Evolutionary conservation across 2,113 vertebrate species (phyloP).

Genomic region (Mus pahari): DNA sequence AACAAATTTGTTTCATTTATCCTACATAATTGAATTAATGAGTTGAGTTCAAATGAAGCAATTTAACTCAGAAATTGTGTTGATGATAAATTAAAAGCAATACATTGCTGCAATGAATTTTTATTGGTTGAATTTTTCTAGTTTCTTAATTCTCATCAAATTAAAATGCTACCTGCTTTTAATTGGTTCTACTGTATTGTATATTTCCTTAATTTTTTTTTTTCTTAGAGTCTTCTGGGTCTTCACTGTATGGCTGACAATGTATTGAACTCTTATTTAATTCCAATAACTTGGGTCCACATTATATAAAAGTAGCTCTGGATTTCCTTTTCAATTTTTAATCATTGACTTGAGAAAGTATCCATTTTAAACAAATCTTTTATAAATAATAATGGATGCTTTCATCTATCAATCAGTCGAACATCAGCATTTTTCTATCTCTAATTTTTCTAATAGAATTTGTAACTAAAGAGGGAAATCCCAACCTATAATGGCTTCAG

Average conservation of each 20-base stretch:
- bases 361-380: slow-evolving; percentile 57
- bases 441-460: slow-evolving; percentile 59
- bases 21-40: slow-evolving; percentile 63
- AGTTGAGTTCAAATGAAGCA: slow-evolving; percentile 66
- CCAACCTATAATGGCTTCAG: slow-evolving; percentile 61
- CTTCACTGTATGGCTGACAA: slow-evolving; percentile 20
- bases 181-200: slow-evolving; percentile 54
- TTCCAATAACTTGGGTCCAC: background rate
- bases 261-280: slow-evolving; percentile 30
- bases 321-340: slow-evolving; percentile 63
- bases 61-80: slow-evolving; percentile 59
- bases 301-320: slow-evolving; percentile 17
- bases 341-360: slow-evolving; percentile 47
- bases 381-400: slow-evolving; percentile 66
- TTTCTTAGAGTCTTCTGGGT: slow-evolving; percentile 46
- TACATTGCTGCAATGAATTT: slow-evolving; percentile 53
- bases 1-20: slow-evolving; percentile 70
- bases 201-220: slow-evolving; percentile 65
- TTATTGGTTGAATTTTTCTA: slow-evolving; percentile 61
- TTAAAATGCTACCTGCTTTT: slow-evolving; percentile 59
- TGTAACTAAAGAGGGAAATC: slow-evolving; percentile 63
- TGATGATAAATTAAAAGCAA: slow-evolving; percentile 64
- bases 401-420: slow-evolving; percentile 61
- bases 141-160: slow-evolving; percentile 68
- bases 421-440: slow-evolving; percentile 52